Evolutionary conservation across 2,113 vertebrate genomes (phyloP), one percentile per base, ranked within the genome.

Genomic region (Telmatochromis sp.): DNA sequence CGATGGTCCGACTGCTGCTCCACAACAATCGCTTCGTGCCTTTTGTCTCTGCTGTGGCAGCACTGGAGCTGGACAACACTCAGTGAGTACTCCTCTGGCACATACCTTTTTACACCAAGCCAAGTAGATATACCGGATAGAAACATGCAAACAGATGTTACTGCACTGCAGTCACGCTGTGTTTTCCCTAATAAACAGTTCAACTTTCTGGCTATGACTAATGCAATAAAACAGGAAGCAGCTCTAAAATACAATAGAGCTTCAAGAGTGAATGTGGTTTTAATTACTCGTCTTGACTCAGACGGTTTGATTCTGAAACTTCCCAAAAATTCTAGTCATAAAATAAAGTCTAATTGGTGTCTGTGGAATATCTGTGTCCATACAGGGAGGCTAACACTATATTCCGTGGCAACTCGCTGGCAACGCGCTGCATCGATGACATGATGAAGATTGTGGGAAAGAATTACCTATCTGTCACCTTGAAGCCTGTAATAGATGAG

Each of bases 391-490:
- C 98, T 89, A 99, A 99, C 94, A 99, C 98, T 93, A 97, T 99
- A 92, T 99, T 99, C 89, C 97, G 98, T 91, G 99, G 99, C 81
- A 99, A 99, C 87, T 98, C 98, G 5, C 94, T 99, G 95, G 98
- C 98, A 79, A 99, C 99, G 4, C 97, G 98, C 5, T 99, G 98
- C 96, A 97, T 99, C 47, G 98, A 99, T 91, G 99, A 99, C 94
- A 98, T 98, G 97, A 99, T 99, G 98, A 99, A 99, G 96, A 98
- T 99, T 91, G 98, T 99, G 90, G 99, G 99, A 87, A 97, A 98
- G 92, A 98, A 97, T 96, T 99, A 99, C 96, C 95, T 99, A 87
- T 98, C 97, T 73, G 97, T 98, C 91, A 99, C 98, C 15, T 95
- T 99, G 92, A 99, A 99, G 93, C 95, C 98, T 93, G 97, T 98